Evolutionary conservation across 2,113 vertebrate species (phyloP).

Genomic region (Cyprinodon tularosa): DNA sequence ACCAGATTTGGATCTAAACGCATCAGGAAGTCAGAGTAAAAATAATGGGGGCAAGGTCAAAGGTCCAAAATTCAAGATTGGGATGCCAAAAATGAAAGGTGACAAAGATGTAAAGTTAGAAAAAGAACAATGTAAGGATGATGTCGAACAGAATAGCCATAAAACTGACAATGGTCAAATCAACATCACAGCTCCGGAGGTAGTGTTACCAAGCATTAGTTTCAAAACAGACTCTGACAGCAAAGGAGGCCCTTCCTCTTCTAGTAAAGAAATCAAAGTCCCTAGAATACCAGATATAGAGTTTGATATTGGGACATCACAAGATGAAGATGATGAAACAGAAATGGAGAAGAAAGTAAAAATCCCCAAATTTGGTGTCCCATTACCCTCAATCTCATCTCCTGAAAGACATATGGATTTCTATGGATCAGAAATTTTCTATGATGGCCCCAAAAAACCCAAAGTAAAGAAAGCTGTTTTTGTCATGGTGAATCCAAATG

Average conservation of each 20-base stretch:
- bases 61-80: conserved; percentile 76
- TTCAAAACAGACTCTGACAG: conserved; percentile 17
- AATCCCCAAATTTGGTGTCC: conserved; percentile 82
- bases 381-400: conserved; percentile 72
- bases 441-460: conserved; percentile 73
- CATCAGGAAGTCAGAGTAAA: conserved; percentile 30
- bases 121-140: background rate
- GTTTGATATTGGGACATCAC: conserved; percentile 69
- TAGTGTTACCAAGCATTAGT: conserved; percentile 37
- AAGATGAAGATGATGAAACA: conserved; percentile 45
- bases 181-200: conserved; percentile 14
- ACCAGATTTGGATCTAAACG: conserved; percentile 59
- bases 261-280: conserved; percentile 49
- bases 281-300: conserved; percentile 75
- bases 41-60: conserved; percentile 69
- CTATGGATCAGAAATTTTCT: conserved; percentile 58
- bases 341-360: conserved; percentile 75
- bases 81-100: conserved; percentile 73
- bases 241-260: conserved; percentile 22
- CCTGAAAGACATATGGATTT: conserved; percentile 51
- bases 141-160: conserved; percentile 32
- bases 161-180: conserved; percentile 33
- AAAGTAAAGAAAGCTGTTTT: conserved; percentile 79
- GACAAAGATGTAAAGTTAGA: conserved; percentile 24
- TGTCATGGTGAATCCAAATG: conserved; percentile 72